phyloP scores from a whole-genome alignment of 2,113 vertebrate species.

The Nerophis lumbriciformis region DNA sequence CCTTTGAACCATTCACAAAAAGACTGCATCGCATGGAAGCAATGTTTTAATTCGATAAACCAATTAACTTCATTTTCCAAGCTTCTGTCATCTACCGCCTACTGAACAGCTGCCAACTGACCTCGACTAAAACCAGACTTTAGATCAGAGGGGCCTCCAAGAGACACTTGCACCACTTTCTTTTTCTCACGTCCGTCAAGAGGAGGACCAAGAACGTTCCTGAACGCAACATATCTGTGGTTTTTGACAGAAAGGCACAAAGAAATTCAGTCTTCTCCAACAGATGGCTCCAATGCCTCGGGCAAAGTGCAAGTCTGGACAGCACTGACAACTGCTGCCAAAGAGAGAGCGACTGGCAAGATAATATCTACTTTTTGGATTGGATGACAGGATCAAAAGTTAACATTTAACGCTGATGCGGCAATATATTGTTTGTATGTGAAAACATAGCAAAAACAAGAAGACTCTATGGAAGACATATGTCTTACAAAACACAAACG shows the following conservation, averaged over 20 bases:
- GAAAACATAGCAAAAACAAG: too few species aligned
- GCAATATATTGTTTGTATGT: too few species aligned
- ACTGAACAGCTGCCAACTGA: constrained; percentile 11
- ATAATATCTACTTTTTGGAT: constrained; percentile 13
- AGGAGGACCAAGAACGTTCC: constrained; percentile 4
- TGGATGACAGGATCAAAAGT: neutral
- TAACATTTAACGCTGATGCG: neutral
- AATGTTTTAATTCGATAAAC: constrained; percentile 6
- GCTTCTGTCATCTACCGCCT: constrained; percentile 17
- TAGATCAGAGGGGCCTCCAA: constrained; percentile 27
- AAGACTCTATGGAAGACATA: too few species aligned
- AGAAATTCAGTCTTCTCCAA: constrained; percentile 33
- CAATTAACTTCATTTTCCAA: constrained; percentile 27
- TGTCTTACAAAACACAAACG: too few species aligned
- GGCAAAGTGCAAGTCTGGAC: constrained; percentile 58
- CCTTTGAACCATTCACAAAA: neutral
- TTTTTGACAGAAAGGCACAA: constrained; percentile 25
- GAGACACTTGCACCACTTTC: constrained; percentile 49
- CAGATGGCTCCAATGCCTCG: constrained; percentile 58
- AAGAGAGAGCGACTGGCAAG: constrained; percentile 14
- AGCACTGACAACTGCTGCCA: constrained; percentile 52
- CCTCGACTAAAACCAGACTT: constrained; percentile 21
- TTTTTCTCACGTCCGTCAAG: constrained; percentile 27
- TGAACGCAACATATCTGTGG: constrained; percentile 23
- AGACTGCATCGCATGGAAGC: neutral